A percentile compares a stretch with the other conserved stretches of the same genome.
phyloP scores from a whole-genome alignment of 2,113 vertebrate genomes.

The Ictalurus punctatus region DNA sequence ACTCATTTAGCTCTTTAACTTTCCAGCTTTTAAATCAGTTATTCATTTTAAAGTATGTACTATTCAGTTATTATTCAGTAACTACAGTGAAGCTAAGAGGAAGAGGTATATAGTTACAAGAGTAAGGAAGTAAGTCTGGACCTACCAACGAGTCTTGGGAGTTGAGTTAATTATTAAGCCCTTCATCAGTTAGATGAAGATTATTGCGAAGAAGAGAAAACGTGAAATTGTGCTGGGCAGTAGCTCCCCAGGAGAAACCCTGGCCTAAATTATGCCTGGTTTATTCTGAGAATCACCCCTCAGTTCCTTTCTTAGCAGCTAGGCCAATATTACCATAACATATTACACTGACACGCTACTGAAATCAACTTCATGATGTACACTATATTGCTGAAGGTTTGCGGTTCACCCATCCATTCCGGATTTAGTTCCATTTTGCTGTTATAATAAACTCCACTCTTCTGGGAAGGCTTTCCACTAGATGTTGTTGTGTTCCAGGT shows the following conservation, averaged over 20 bases:
- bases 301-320: slow-evolving; percentile 12
- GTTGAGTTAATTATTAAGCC: slow-evolving; percentile 22
- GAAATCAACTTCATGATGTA: neutral
- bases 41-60: neutral
- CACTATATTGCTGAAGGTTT: neutral
- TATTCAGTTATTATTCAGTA: neutral
- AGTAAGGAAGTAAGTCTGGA: neutral
- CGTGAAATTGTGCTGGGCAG: slow-evolving; percentile 20
- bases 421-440: neutral
- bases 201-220: slow-evolving; percentile 11
- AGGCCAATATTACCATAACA: neutral
- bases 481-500: neutral
- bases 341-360: neutral
- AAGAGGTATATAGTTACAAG: neutral
- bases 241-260: slow-evolving; percentile 34
- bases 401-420: neutral
- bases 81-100: neutral
- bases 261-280: slow-evolving; percentile 36
- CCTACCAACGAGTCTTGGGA: slow-evolving; percentile 4
- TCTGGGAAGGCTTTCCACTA: neutral
- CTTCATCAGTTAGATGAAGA: slow-evolving; percentile 20
- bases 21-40: neutral
- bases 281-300: slow-evolving; percentile 31
- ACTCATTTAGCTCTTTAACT: neutral
- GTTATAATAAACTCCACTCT: neutral